Conservation (phyloP, 2,888 invertebrate genomes). For the Stenchaetothrips biformis region DNA sequence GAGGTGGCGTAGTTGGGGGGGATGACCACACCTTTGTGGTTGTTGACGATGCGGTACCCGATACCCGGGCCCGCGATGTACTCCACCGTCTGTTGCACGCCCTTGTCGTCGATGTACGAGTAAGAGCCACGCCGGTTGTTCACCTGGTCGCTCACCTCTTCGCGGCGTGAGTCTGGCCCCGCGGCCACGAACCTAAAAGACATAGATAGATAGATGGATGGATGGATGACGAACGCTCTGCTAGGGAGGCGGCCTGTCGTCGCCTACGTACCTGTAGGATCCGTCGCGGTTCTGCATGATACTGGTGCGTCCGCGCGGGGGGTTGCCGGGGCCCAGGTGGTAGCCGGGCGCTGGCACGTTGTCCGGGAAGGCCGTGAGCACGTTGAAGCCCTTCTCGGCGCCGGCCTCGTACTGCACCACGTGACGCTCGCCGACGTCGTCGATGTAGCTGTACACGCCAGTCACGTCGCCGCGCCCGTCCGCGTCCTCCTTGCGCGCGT, state of each 20-base stretch:
- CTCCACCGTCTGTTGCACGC: constrained; percentile 68
- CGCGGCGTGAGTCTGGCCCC: constrained; percentile 69
- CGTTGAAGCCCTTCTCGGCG: constrained; percentile 69
- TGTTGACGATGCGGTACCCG: constrained; percentile 69
- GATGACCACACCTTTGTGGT: constrained; percentile 61
- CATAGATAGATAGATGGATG: constrained; percentile 22
- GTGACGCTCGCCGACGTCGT: constrained; percentile 70
- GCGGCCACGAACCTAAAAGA: constrained; percentile 61
- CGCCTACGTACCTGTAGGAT: constrained; percentile 56
- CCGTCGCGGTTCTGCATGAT: constrained; percentile 68
- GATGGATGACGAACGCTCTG: not conserved
- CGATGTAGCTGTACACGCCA: constrained; percentile 64
- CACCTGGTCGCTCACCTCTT: constrained; percentile 65
- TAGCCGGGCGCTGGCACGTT: constrained; percentile 49
- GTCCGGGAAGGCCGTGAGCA: constrained; percentile 63
- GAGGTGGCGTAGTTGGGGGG: constrained; percentile 56
- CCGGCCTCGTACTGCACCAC: constrained; percentile 73
- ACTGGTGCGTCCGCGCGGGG: constrained; percentile 60
- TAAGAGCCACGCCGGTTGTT: constrained; percentile 71
- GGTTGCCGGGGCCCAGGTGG: constrained; percentile 53
- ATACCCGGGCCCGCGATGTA: constrained; percentile 75
- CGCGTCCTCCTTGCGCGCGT: constrained; percentile 62
- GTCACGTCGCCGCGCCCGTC: constrained; percentile 58
- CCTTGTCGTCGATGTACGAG: constrained; percentile 73
- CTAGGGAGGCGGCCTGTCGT: not conserved